These are phyloP conservation scores for Saturnia japonica DNA, from an alignment of 2,888 invertebrate genomes.

Conservation along the genomic window DNA sequence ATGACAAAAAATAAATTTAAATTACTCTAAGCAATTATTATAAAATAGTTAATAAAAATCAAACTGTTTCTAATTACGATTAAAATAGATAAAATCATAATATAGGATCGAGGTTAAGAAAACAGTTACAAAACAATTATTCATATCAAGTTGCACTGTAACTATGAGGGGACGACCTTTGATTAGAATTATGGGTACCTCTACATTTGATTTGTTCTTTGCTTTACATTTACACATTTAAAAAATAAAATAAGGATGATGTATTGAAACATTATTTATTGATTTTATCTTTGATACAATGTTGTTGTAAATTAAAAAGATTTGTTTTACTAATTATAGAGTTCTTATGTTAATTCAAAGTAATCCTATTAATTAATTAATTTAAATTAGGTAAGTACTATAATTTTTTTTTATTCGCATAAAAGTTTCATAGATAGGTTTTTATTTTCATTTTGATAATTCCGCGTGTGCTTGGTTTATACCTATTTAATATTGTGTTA, in stretches of 20 bases:
- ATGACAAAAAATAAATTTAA: neutral
- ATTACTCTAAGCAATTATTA: neutral
- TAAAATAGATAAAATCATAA: constrained; percentile 12
- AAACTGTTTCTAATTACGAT: constrained; percentile 10
- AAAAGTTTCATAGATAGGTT: neutral
- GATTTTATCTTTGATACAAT: too few species aligned
- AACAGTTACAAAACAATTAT: constrained; percentile 15
- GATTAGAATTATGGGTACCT: neutral
- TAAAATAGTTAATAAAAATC: neutral
- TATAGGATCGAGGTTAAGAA: constrained; percentile 13
- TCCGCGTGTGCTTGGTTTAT: too few species aligned
- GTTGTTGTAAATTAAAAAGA: too few species aligned
- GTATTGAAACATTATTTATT: too few species aligned
- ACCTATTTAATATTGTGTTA: neutral
- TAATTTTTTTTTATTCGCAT: neutral
- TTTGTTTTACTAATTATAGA: too few species aligned
- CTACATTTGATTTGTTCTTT: constrained; percentile 22
- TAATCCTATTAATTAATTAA: too few species aligned
- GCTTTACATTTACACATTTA: neutral
- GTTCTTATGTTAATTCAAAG: too few species aligned
- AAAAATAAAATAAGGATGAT: too few species aligned
- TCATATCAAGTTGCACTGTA: constrained; percentile 11
- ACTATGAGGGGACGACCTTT: constrained; percentile 20
- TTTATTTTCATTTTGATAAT: too few species aligned
- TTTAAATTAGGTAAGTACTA: too few species aligned